Evolutionary conservation across 2,797 vertebrate species (phyloP), one percentile per base, ranked within the genome.

Genomic region (Oryzias sinensis): DNA sequence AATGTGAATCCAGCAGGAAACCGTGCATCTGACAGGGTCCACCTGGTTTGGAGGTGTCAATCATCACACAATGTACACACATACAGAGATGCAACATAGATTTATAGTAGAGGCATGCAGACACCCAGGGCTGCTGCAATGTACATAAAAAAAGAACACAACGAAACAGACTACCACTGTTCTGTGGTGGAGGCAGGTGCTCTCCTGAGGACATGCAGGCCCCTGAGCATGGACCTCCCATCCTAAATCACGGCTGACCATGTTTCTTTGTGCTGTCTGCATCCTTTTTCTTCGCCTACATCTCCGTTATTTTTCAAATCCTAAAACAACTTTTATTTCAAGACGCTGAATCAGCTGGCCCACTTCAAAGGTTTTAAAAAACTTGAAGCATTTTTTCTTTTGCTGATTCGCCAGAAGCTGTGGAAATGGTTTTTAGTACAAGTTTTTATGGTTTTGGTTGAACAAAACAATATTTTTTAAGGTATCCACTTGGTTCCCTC

Each of bases 131-230:
- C 53, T 15, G 56, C 43, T 48, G 52, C 25, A 15, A 5, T 16
- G n/a, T 18, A 61, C 54, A 59, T 25, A 44, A 29, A 59, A 17
- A 29, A 49, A 56, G 11, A 33, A 22, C 11, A 56, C 44, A 44
- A 51, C 43, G 14, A 55, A 72, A 77, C 67, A 81, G 61, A 76
- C 56, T 59, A 71, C 72, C 53, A 59, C 45, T 53, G 42, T 56
- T 53, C 22, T 43, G 18, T 56, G 59, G 72, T 82, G 68, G 68
- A 48, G 68, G 80, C 68, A 65, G 60, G 55, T 41, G 47, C 54
- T 85, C 77, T 79, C 79, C 48, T 59, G 82, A 86, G 85, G 64
- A 16, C 69, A 68, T 48, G 11, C 77, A 88, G 87, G 87, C 85
- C 86, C 85, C 84, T 49, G 63, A 65, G 74, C 79, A 81, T 44